These are phyloP conservation scores for Haliaeetus leucogaster DNA, from an alignment of 2,113 vertebrate species.

Conservation along the genomic window DNA sequence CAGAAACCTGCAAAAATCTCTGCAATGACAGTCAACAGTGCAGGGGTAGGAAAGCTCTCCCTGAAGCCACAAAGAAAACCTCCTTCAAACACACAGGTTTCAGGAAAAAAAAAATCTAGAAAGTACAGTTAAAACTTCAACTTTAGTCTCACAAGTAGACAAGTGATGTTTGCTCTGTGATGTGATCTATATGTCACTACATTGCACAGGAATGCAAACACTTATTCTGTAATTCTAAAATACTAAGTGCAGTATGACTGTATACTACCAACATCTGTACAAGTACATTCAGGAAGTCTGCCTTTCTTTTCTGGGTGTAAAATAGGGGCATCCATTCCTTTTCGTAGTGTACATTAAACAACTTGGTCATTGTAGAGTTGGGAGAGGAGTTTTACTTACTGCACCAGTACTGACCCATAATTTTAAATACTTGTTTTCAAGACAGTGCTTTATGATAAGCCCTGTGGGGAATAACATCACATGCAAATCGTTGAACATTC, in stretches of 20 bases:
- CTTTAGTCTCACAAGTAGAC: background rate
- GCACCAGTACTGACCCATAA: background rate
- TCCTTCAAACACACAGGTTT: background rate
- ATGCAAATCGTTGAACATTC: background rate
- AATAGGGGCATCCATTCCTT: background rate
- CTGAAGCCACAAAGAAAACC: background rate
- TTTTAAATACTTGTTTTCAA: background rate
- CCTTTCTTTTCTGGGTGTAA: background rate
- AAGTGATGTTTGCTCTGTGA: background rate
- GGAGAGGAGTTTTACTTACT: background rate
- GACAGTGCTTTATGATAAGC: background rate
- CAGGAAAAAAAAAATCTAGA: background rate
- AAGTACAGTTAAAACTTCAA: background rate
- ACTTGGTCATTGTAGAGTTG: background rate
- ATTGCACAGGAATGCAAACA: background rate
- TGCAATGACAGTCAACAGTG: background rate
- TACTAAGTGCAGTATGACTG: background rate
- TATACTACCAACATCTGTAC: background rate
- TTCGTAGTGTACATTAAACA: background rate
- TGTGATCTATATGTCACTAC: background rate
- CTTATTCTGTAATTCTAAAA: background rate
- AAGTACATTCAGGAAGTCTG: background rate
- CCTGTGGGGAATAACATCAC: background rate
- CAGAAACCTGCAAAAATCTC: background rate
- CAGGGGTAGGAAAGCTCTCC: background rate